Conservation (phyloP, 2,888 invertebrate genomes). For the Temnothorax ravouxi region DNA sequence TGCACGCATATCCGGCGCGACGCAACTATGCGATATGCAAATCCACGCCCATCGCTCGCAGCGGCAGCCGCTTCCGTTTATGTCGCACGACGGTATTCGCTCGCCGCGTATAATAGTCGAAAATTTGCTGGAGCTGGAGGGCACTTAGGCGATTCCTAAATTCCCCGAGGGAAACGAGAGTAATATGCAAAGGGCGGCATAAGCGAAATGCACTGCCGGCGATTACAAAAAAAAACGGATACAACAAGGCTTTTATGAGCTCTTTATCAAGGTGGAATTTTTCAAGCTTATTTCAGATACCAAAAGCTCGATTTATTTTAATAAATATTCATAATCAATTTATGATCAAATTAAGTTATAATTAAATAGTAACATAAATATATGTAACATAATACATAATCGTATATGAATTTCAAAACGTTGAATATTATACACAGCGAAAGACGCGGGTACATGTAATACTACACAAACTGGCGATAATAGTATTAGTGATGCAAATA, state of each 20-base stretch:
- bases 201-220: constrained; percentile 1
- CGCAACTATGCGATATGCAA: constrained; percentile 25
- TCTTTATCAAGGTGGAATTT: neutral
- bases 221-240: constrained; percentile 40
- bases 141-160: constrained; percentile 25
- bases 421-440: neutral
- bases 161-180: constrained; percentile 34
- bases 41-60: constrained; percentile 38
- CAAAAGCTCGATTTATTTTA: neutral
- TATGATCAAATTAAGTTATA: neutral
- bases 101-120: constrained; percentile 12
- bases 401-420: neutral
- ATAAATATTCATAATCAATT: neutral
- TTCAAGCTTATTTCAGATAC: neutral
- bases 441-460: neutral
- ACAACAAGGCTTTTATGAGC: constrained; percentile 17
- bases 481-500: constrained; percentile 2
- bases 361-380: neutral
- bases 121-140: constrained; percentile 53
- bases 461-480: neutral
- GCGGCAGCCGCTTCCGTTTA: constrained; percentile 44
- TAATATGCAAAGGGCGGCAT: constrained; percentile 17
- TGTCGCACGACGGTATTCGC: constrained; percentile 15
- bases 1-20: constrained; percentile 1
- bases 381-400: neutral